phyloP scores from a whole-genome alignment of 2,888 invertebrate species.

The Tetramorium bicarinatum region DNA sequence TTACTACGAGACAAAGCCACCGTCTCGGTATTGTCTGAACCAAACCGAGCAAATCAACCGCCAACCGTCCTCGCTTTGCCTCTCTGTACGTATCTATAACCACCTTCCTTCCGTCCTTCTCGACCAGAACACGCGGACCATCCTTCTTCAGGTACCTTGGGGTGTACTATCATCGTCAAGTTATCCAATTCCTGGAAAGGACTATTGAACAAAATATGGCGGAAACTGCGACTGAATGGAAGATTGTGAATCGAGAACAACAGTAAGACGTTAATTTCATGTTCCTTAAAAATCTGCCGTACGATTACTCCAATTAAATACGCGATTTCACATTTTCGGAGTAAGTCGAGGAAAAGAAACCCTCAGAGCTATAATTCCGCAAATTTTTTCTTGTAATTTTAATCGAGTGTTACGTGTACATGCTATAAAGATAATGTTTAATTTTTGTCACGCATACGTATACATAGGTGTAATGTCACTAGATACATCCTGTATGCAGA shows the following conservation, averaged over 20 bases:
- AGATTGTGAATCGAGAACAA: constrained; percentile 5
- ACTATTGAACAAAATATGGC: constrained; percentile 38
- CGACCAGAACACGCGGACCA: constrained; percentile 58
- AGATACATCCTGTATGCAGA: constrained; percentile 29
- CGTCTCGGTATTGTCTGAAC: constrained; percentile 82
- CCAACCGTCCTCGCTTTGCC: constrained; percentile 72
- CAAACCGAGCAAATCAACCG: constrained; percentile 84
- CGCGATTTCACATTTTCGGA: not conserved
- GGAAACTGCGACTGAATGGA: constrained; percentile 33
- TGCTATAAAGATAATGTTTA: not conserved
- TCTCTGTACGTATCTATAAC: constrained; percentile 57
- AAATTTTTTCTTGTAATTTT: not conserved
- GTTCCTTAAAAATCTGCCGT: not conserved
- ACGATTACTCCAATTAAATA: not conserved
- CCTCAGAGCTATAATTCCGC: not conserved
- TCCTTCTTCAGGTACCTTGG: constrained; percentile 68
- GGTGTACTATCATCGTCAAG: constrained; percentile 56
- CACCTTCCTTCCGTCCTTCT: constrained; percentile 26
- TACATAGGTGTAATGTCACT: not conserved
- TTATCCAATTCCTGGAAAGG: constrained; percentile 53
- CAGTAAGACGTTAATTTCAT: not conserved
- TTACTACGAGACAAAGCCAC: constrained; percentile 84
- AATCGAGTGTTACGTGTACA: not conserved
- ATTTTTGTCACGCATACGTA: not conserved
- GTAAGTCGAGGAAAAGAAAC: not conserved